These are phyloP conservation scores for Pocillopora grandis DNA, from an alignment of 92 coral and sea anemone species.

Conservation along the genomic window DNA sequence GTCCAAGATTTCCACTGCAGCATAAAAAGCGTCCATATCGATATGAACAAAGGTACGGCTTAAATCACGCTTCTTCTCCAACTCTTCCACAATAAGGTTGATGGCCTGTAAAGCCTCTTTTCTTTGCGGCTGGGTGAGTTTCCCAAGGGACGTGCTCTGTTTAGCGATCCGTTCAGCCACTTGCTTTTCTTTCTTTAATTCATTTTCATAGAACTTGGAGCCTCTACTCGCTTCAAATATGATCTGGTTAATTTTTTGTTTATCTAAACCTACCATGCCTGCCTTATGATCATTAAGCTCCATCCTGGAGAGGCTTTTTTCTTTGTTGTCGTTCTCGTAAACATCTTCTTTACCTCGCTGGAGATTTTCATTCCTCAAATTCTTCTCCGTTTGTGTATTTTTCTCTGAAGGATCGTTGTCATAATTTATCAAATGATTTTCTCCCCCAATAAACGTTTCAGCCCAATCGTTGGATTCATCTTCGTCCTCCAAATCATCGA, in stretches of 20 bases:
- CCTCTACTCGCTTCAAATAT: slow-evolving; percentile 98
- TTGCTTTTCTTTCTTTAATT: slow-evolving; percentile 82
- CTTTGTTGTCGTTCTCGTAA: neutral
- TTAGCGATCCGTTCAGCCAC: slow-evolving; percentile 77
- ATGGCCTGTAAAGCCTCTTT: slow-evolving; percentile 67
- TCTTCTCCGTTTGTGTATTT: neutral
- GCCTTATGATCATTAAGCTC: slow-evolving; percentile 94
- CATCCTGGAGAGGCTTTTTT: slow-evolving; percentile 79
- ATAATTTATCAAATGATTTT: neutral
- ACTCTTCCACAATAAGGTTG: slow-evolving; percentile 73
- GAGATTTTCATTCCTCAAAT: neutral
- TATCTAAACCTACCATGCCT: slow-evolving; percentile 96
- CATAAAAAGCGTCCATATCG: slow-evolving; percentile 99
- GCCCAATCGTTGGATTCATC: slow-evolving; percentile 55
- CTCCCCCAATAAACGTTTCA: slow-evolving; percentile 39
- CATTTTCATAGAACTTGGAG: slow-evolving; percentile 92
- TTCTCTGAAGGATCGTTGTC: neutral
- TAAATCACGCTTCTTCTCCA: slow-evolving; percentile 84
- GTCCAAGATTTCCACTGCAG: slow-evolving; percentile 87
- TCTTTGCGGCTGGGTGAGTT: slow-evolving; percentile 65
- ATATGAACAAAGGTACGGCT: slow-evolving; percentile 90
- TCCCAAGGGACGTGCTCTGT: slow-evolving; percentile 56
- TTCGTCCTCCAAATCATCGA: slow-evolving; percentile 38
- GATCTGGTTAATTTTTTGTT: slow-evolving; percentile 86
- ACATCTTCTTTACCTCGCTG: neutral